A percentile compares a stretch with the other conserved stretches of the same genome.
Conservation (phyloP, 1,140 invertebrate species). For the Platorchestia sp. region DNA sequence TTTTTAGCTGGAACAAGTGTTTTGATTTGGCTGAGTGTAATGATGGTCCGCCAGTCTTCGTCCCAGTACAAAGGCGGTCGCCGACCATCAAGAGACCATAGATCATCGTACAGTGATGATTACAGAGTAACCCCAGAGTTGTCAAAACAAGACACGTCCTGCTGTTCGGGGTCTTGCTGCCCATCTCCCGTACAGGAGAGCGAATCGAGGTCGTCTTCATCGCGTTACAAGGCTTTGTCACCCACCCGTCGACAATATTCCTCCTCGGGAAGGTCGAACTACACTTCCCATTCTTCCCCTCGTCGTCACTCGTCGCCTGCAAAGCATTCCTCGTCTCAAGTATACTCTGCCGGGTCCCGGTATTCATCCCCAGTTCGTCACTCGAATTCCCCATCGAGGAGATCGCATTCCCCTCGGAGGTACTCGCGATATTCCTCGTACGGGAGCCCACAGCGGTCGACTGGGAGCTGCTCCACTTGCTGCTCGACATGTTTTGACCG, state of each 20-base stretch:
- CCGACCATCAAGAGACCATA: not conserved
- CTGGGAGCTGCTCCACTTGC: constrained; percentile 28
- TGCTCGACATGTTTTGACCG: constrained; percentile 33
- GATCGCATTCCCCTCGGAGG: not conserved
- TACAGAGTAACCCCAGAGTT: constrained; percentile 29
- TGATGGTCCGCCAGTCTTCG: constrained; percentile 23
- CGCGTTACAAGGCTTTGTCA: not conserved
- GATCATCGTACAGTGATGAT: constrained; percentile 26
- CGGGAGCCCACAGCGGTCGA: constrained; percentile 3
- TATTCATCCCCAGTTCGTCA: constrained; percentile 21
- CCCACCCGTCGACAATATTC: constrained; percentile 21
- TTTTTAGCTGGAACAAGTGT: not conserved
- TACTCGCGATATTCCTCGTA: not conserved
- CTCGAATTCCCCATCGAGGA: not conserved
- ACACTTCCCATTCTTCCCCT: not conserved
- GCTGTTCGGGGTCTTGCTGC: constrained; percentile 35
- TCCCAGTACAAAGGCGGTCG: constrained; percentile 13
- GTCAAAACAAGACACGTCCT: constrained; percentile 13
- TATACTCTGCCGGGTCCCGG: not conserved
- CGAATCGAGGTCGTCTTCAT: not conserved
- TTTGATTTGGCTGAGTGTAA: not conserved
- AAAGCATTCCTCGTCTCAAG: not conserved
- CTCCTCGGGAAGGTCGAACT: not conserved
- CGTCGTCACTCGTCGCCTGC: not conserved
- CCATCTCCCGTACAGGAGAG: constrained; percentile 1